Evolutionary conservation across 2,113 vertebrate genomes (phyloP).

Genomic region (Pantherophis guttatus): DNA sequence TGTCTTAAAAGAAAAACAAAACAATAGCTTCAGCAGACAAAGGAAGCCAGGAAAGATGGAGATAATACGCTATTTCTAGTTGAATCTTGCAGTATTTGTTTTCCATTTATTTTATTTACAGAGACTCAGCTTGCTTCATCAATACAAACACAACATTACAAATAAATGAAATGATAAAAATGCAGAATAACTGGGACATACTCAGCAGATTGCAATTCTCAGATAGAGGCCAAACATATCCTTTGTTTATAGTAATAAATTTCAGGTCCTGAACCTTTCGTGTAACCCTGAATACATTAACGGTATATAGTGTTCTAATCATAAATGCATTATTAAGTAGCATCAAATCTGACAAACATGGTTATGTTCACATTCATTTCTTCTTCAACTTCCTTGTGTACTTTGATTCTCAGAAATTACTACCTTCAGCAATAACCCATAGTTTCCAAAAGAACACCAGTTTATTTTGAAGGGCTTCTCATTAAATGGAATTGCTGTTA

Average conservation of each 20-base stretch:
- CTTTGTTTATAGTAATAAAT: conserved; percentile 52
- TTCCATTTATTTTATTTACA: conserved; percentile 71
- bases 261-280: conserved; percentile 41
- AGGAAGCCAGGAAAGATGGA: conserved; percentile 60
- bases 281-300: conserved; percentile 53
- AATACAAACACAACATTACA: conserved; percentile 69
- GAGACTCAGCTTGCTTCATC: conserved; percentile 68
- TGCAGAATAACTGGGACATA: conserved; percentile 59
- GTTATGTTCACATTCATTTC: conserved; percentile 16
- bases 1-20: conserved; percentile 61
- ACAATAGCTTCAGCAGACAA: conserved; percentile 54
- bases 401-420: conserved; percentile 48
- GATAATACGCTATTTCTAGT: conserved; percentile 53
- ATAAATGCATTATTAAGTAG: conserved; percentile 62
- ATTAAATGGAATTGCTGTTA: conserved; percentile 55
- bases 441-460: conserved; percentile 42
- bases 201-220: conserved; percentile 52
- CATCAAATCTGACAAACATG: conserved; percentile 31
- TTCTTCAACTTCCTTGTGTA: conserved; percentile 34
- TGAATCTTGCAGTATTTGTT: conserved; percentile 62
- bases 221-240: conserved; percentile 48
- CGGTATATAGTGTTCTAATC: conserved; percentile 54
- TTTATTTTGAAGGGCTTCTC: conserved; percentile 65
- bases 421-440: conserved; percentile 40
- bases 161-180: conserved; percentile 54